Evolutionary conservation across 2,888 invertebrate genomes (phyloP).

Genomic region (Oxyscelio sp.): DNA sequence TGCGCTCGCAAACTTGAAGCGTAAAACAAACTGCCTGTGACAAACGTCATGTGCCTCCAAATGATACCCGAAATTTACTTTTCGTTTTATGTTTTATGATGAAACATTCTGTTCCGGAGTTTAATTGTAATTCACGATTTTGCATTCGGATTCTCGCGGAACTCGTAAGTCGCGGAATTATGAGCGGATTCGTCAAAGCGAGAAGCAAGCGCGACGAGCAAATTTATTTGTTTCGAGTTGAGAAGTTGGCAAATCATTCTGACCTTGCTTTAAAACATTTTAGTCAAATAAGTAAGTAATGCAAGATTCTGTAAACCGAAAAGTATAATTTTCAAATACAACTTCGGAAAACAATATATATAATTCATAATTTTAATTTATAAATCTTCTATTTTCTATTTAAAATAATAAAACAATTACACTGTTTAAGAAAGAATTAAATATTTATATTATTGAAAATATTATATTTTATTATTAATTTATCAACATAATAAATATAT

Average conservation of each 20-base stretch:
- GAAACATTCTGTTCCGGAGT: slow-evolving; percentile 70
- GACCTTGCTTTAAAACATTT: too few species aligned
- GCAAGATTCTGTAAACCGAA: too few species aligned
- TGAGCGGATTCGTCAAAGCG: slow-evolving; percentile 52
- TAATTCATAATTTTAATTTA: too few species aligned
- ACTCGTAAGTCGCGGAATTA: slow-evolving; percentile 47
- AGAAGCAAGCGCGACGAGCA: slow-evolving; percentile 9
- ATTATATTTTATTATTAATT: too few species aligned
- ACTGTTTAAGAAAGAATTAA: too few species aligned
- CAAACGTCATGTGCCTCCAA: slow-evolving; percentile 68
- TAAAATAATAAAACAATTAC: too few species aligned
- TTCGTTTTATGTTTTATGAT: slow-evolving; percentile 72
- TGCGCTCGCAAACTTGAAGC: slow-evolving; percentile 68
- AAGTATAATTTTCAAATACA: too few species aligned
- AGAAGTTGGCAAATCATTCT: slow-evolving; percentile 43
- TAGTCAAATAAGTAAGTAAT: too few species aligned
- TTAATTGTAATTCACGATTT: slow-evolving; percentile 63
- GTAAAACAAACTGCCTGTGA: slow-evolving; percentile 73
- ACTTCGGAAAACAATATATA: too few species aligned
- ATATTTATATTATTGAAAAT: too few species aligned
- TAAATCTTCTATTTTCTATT: too few species aligned
- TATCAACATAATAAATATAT: too few species aligned
- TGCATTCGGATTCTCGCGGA: slow-evolving; percentile 49
- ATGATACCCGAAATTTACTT: slow-evolving; percentile 71
- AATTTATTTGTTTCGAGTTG: slow-evolving; percentile 47